Percentiles rank a stretch among this genome's conserved stretches.
phyloP scores from a whole-genome alignment of 2,797 vertebrate genomes.

The Pogonophryne albipinna region DNA sequence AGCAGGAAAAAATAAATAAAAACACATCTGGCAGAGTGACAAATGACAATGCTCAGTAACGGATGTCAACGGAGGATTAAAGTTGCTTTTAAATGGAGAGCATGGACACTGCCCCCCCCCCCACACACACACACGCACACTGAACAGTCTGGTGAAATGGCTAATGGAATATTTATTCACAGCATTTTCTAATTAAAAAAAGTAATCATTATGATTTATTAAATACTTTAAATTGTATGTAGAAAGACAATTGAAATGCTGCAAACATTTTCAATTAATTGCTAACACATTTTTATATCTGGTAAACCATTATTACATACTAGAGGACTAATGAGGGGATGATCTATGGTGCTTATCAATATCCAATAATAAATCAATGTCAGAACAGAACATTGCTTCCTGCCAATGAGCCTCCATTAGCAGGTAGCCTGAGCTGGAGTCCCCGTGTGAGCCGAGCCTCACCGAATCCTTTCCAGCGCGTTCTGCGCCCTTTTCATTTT shows the following conservation, averaged over 20 bases:
- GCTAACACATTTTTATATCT: background rate
- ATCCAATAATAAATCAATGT: background rate
- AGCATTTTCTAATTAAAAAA: background rate
- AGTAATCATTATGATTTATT: background rate
- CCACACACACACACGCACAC: background rate
- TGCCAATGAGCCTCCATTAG: background rate
- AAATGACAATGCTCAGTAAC: conserved; percentile 28
- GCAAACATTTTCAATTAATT: background rate
- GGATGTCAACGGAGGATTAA: conserved; percentile 56
- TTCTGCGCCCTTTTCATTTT: background rate
- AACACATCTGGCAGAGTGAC: conserved; percentile 7
- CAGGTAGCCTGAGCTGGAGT: background rate
- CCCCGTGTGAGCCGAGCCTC: background rate
- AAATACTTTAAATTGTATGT: background rate
- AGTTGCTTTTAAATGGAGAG: conserved; percentile 48
- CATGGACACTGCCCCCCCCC: background rate
- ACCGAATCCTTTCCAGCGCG: background rate
- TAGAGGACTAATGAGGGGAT: background rate
- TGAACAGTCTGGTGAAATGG: background rate
- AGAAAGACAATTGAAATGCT: background rate
- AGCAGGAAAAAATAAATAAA: background rate
- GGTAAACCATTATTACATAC: background rate
- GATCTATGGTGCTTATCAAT: background rate
- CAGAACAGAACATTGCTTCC: background rate
- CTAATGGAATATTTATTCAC: background rate